These are phyloP conservation scores for Nasonovia ribisnigri DNA, from an alignment of 2,888 invertebrate genomes.

Conservation along the genomic window DNA sequence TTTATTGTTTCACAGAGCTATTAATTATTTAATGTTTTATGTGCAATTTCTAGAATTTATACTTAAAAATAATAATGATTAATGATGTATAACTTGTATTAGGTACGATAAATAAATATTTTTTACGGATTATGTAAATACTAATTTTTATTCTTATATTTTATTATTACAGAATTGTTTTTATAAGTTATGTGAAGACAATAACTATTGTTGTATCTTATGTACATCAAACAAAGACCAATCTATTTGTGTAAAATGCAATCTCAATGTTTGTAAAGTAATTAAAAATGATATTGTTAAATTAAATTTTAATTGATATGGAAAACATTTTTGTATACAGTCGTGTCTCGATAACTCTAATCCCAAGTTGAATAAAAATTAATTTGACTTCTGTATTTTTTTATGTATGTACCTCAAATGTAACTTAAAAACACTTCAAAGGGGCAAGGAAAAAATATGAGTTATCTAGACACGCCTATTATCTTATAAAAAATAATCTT, in stretches of 20 bases:
- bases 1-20: not conserved
- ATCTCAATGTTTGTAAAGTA: constrained; percentile 51
- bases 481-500: not conserved
- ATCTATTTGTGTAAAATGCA: constrained; percentile 42
- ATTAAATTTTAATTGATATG: not conserved
- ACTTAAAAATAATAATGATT: not conserved
- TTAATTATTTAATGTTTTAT: not conserved
- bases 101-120: not conserved
- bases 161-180: constrained; percentile 41
- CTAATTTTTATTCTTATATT: not conserved
- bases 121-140: not conserved
- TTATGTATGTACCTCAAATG: no score
- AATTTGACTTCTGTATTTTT: no score
- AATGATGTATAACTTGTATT: not conserved
- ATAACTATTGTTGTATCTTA: constrained; percentile 43
- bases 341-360: no score
- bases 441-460: no score
- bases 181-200: constrained; percentile 25
- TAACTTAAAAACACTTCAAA: no score
- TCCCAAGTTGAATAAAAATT: no score
- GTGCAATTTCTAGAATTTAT: not conserved
- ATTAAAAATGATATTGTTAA: not conserved
- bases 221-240: constrained; percentile 24
- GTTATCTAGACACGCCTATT: no score
- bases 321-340: not conserved